Conservation (phyloP, 2,888 invertebrate genomes). For the Acanthopleura granulata region DNA sequence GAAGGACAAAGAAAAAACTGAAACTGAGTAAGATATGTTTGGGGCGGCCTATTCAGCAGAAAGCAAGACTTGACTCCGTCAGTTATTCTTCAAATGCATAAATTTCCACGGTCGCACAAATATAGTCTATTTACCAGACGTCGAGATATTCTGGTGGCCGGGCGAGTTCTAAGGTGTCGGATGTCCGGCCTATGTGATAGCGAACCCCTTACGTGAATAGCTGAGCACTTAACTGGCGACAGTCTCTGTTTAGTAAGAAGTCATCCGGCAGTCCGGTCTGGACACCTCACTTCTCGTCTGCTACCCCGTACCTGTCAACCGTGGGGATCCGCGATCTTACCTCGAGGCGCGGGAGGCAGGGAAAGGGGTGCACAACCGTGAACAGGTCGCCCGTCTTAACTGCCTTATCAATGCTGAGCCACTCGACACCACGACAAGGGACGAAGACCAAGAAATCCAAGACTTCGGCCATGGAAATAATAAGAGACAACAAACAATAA, state of each 20-base stretch:
- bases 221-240: conserved; percentile 17
- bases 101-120: conserved; percentile 10
- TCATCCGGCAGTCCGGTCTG: background rate
- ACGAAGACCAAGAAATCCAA: too few relatives aligned
- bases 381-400: too few relatives aligned
- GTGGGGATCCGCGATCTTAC: too few relatives aligned
- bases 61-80: background rate
- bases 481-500: too few relatives aligned
- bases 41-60: background rate
- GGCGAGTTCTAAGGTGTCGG: background rate
- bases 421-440: too few relatives aligned
- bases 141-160: background rate
- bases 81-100: conserved; percentile 13
- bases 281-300: background rate
- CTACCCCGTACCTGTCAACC: too few relatives aligned
- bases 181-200: background rate
- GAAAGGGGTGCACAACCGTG: too few relatives aligned
- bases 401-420: too few relatives aligned
- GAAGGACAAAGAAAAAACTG: conserved; percentile 11
- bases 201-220: background rate
- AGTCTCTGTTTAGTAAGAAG: conserved; percentile 18
- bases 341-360: too few relatives aligned
- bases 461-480: too few relatives aligned
- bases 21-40: conserved; percentile 14
- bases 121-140: conserved; percentile 4